Evolutionary conservation across 2,113 vertebrate genomes (phyloP), one percentile per base, ranked within the genome.

Genomic region (Dasyornis broadbenti): DNA sequence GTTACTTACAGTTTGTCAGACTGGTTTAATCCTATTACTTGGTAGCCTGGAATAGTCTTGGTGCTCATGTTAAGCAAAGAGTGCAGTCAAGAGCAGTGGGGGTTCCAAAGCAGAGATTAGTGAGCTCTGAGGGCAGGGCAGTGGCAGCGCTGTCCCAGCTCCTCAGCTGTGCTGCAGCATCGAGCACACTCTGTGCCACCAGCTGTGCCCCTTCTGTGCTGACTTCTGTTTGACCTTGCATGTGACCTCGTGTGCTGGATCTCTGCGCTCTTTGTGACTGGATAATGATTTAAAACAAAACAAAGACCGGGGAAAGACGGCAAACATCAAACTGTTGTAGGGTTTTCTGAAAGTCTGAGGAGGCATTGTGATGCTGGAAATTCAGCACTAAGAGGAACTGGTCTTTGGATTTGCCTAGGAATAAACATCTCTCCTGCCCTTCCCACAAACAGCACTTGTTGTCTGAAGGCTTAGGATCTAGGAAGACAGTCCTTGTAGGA

Each of bases 241-340:
- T 4, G 7, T 19, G 11, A 56, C 53, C 37, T 61, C 44, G 15
- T 39, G 49, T 60, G 69, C 49, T 40, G 78, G 24, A 11, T 78
- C 50, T 79, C 64, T 17, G 13, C 52, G 12, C 15, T 45, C 9
- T 33, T 35, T 47, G 14, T 59, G 39, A 2, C 30, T 78, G 2
- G 45, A 12, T 59, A 28, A 50, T 24, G 31, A n/a, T 68, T 81
- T 56, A 17, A 86, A 77, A 42, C 15, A 21, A 47, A n/a, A 31
- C 7, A 31, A 13, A 50, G 40, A 35, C 6, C 4, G 1, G 23
- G n/a, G 21, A 27, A 61, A 6, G 9, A 20, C 2, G 1, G 28
- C 9, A 13, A 42, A 20, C 47, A 93, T 23, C 45, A 42, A 64
- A 20, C 22, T 54, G 3, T 33, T 17, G 15, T 35, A 23, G 35